Evolutionary conservation across 2,888 invertebrate species (phyloP).

Genomic region (Phasia obesa): DNA sequence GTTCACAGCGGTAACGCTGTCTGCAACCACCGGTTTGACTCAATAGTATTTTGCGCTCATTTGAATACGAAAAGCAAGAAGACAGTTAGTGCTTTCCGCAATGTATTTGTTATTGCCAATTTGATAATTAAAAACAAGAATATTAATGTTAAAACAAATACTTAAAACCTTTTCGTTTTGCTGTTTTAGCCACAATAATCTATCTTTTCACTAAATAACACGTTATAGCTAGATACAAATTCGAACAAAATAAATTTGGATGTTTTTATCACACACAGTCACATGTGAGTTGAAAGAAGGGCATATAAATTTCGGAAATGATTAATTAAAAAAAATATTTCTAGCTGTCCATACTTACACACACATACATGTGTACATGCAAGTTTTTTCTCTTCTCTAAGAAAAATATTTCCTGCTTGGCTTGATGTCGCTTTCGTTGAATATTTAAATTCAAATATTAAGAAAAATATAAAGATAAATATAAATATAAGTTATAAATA

Average conservation of each 20-base stretch:
- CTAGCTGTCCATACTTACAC: no score
- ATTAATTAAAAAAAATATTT: no score
- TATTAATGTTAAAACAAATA: no score
- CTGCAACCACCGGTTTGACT: constrained; percentile 14
- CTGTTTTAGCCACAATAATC: not conserved
- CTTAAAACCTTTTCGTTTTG: no score
- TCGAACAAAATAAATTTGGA: constrained; percentile 21
- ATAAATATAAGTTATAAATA: not conserved
- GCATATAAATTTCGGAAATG: no score
- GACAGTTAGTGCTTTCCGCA: not conserved
- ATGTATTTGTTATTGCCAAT: not conserved
- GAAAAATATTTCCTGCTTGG: constrained; percentile 56
- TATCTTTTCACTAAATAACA: no score
- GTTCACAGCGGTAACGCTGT: no score
- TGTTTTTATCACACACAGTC: not conserved
- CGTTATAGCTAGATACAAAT: no score
- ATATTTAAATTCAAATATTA: constrained; percentile 13
- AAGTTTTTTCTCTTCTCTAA: not conserved
- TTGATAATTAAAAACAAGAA: not conserved
- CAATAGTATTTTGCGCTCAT: not conserved
- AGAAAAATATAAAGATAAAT: constrained; percentile 3
- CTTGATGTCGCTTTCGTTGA: constrained; percentile 32
- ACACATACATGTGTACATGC: not conserved
- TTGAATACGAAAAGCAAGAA: not conserved
- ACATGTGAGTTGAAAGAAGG: no score